These are phyloP conservation scores for Scaptomyza reducta DNA, from an alignment of 2,888 invertebrate species.

Conservation along the genomic window DNA sequence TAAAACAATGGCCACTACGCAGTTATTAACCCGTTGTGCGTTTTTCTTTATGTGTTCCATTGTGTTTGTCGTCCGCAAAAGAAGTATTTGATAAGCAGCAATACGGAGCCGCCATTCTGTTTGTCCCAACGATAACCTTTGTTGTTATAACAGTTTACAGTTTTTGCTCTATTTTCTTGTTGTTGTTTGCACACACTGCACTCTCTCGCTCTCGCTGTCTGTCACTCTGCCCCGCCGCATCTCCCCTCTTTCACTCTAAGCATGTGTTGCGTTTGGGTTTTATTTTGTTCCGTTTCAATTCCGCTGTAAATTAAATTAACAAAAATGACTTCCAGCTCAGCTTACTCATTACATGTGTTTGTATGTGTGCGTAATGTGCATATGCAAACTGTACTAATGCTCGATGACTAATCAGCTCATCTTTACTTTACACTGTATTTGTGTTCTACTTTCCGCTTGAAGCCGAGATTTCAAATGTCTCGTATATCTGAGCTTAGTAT, in stretches of 20 bases:
- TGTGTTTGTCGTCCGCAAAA: conserved; percentile 20
- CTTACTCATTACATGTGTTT: conserved; percentile 19
- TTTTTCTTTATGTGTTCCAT: conserved; percentile 35
- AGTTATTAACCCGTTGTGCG: conserved; percentile 51
- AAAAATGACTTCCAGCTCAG: conserved; percentile 28
- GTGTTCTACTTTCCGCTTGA: not conserved
- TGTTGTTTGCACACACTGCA: conserved; percentile 22
- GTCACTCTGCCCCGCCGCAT: not conserved
- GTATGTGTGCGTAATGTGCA: not conserved
- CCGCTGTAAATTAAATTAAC: conserved; percentile 65
- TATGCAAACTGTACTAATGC: conserved; percentile 6
- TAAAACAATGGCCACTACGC: conserved; percentile 52
- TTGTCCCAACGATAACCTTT: conserved; percentile 61
- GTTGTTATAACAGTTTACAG: conserved; percentile 49
- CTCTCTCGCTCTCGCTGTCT: conserved; percentile 11
- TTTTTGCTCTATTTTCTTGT: conserved; percentile 47
- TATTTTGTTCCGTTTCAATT: conserved; percentile 36
- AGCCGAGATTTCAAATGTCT: conserved; percentile 13
- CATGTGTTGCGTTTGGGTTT: conserved; percentile 22
- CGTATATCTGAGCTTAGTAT: conserved; percentile 14
- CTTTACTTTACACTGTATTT: conserved; percentile 7
- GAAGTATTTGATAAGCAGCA: conserved; percentile 50
- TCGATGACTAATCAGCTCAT: conserved; percentile 41
- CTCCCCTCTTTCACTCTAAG: conserved; percentile 2
- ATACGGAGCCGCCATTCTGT: conserved; percentile 36